Base-by-base conservation (phyloP, 2,888 invertebrate species). In the Amphipyra berbera region DNA sequence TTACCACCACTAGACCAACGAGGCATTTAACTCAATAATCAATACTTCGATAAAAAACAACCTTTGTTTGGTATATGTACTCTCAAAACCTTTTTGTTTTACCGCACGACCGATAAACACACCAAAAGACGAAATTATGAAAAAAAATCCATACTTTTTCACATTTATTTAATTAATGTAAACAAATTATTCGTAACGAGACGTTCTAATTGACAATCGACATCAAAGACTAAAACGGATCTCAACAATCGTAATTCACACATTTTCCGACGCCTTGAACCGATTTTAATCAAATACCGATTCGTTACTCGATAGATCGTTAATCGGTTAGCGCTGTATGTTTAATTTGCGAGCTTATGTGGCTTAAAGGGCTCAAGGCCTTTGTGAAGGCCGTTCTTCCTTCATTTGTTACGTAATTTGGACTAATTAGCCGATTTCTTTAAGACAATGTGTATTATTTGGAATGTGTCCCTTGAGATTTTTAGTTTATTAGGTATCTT, bases 301-400 rank as follows among this genome's bases (percentile, higher is more conserved):
- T 61, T 54, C 41, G 27, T 68, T 57, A 68, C 53, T 49, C 61
- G 44, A 61, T 48, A 38, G 9, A 60, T 68, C 67, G 59, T 50
- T 69, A 61, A 76, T 72, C 73, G 59, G 55, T 54, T 49, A 41
- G 42, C 55, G 54, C 7, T 61, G 66, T 71, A 50, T 75, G 57
- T 65, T 64, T 62, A 62, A 73, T 67, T 76, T 72, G 55, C 12
- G 21, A 72, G 68, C 73, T 73, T 67, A 59, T 55, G 41, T 50
- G 49, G 57, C 46, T 54, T 61, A n/a, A 54, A 56, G 35, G 7
- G 27, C 14, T 60, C 27, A 46, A 60, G 13, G 54, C 8, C 15
- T 64, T n/a, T 21, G 13, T 21, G 44, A 6, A 37, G 13, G 8
- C 60, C 33, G 27, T 37, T 41, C 46, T 41, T 14, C 38, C 44